Percentiles rank a stretch among this genome's conserved stretches.
Conservation (phyloP, 2,888 invertebrate genomes). For the Zootermopsis nevadensis region DNA sequence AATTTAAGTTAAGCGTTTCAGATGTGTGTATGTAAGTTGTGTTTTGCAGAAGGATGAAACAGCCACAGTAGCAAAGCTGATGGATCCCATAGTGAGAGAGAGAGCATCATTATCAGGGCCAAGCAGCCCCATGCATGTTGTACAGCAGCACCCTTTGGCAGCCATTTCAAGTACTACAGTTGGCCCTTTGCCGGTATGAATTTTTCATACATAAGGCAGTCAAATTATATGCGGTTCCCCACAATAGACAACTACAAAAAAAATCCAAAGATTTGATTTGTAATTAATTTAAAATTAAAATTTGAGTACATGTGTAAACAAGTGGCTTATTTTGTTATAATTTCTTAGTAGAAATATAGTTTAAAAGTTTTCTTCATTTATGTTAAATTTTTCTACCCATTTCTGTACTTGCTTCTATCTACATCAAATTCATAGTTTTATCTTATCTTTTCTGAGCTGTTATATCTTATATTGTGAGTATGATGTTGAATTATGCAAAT, state of each 20-base stretch:
- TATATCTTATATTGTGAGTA: too few species aligned
- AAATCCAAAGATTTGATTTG: too few species aligned
- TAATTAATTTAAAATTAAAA: too few species aligned
- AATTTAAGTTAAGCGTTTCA: too few species aligned
- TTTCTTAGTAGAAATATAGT: too few species aligned
- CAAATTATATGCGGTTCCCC: too few species aligned
- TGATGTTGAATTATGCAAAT: neutral
- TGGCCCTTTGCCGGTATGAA: neutral
- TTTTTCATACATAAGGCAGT: too few species aligned
- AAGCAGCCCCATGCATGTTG: slow-evolving; percentile 47
- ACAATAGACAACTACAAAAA: too few species aligned
- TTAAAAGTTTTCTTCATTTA: too few species aligned
- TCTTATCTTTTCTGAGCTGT: neutral
- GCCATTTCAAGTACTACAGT: neutral
- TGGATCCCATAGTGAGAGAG: slow-evolving; percentile 44
- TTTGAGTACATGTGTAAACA: too few species aligned
- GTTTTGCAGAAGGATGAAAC: slow-evolving; percentile 53
- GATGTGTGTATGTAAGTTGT: neutral
- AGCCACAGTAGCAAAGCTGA: slow-evolving; percentile 43
- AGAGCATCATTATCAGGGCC: slow-evolving; percentile 48
- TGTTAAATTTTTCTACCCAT: neutral
- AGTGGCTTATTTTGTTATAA: too few species aligned
- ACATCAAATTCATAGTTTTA: neutral
- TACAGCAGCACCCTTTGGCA: slow-evolving; percentile 40
- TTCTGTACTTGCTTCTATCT: too few species aligned